phyloP scores from a whole-genome alignment of 1,140 invertebrate species.

The Steinernema feltiae region DNA sequence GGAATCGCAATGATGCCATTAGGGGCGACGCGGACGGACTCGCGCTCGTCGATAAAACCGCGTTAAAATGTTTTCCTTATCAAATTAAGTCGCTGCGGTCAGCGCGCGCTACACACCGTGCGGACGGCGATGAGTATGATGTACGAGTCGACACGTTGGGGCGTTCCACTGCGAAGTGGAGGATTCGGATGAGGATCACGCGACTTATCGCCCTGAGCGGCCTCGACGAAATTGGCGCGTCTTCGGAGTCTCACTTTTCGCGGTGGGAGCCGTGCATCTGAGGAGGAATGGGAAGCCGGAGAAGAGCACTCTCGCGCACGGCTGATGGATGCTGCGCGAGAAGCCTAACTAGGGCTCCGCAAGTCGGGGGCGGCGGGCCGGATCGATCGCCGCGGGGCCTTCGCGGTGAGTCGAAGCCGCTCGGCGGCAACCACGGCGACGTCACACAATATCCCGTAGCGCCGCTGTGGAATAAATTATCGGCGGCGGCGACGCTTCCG shows the following conservation, averaged over 20 bases:
- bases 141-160: no score
- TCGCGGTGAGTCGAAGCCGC: not conserved
- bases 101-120: not conserved
- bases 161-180: no score
- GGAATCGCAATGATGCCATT: slow-evolving; percentile 4
- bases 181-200: no score
- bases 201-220: no score
- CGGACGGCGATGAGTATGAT: no score
- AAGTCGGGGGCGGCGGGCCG: not conserved
- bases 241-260: not conserved
- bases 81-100: not conserved
- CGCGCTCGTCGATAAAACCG: not conserved
- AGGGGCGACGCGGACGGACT: not conserved
- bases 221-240: not conserved
- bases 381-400: not conserved
- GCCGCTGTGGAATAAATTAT: not conserved
- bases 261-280: slow-evolving; percentile 4
- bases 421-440: not conserved
- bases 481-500: no score
- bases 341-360: slow-evolving; percentile 4
- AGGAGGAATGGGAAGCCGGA: not conserved
- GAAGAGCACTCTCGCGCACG: not conserved
- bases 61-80: slow-evolving; percentile 8
- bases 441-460: not conserved
- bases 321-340: slow-evolving; percentile 14